Evolutionary conservation across 2,113 vertebrate genomes (phyloP).

Genomic region (Ptilonorhynchus violaceus): DNA sequence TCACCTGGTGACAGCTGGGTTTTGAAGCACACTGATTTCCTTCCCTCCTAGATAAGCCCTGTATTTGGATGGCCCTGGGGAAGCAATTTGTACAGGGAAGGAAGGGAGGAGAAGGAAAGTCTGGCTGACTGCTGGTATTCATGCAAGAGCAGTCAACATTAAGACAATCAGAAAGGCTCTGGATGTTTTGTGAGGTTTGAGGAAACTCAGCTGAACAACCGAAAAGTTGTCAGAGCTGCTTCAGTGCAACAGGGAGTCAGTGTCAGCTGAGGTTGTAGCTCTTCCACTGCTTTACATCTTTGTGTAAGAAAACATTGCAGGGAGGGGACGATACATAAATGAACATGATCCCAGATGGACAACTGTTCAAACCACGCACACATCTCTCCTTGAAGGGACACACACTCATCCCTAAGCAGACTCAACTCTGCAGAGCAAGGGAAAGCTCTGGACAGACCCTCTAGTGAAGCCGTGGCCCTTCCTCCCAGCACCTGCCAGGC

Average conservation of each 20-base stretch:
- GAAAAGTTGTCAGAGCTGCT: not conserved
- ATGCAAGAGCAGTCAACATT: not conserved
- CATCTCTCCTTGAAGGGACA: not conserved
- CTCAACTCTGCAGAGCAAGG: not conserved
- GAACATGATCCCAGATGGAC: rapidly evolving
- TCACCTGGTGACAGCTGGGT: not conserved
- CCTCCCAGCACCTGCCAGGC: not conserved
- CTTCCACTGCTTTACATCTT: not conserved
- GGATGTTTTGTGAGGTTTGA: not conserved
- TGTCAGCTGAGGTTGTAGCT: not conserved
- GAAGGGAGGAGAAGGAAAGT: not conserved
- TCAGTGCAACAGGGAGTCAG: not conserved
- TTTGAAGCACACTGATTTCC: conserved; percentile 17
- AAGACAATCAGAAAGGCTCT: not conserved
- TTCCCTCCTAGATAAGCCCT: not conserved
- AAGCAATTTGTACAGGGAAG: conserved; percentile 8
- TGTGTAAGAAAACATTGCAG: not conserved
- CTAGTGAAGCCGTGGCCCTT: not conserved
- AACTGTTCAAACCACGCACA: not conserved
- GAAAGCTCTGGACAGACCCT: not conserved
- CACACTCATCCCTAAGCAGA: rapidly evolving
- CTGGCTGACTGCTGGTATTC: not conserved
- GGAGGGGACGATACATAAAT: not conserved
- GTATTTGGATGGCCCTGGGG: not conserved
- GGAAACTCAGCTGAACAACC: not conserved